phyloP scores from a whole-genome alignment of 2,797 vertebrate species.

The Rhincodon typus region DNA sequence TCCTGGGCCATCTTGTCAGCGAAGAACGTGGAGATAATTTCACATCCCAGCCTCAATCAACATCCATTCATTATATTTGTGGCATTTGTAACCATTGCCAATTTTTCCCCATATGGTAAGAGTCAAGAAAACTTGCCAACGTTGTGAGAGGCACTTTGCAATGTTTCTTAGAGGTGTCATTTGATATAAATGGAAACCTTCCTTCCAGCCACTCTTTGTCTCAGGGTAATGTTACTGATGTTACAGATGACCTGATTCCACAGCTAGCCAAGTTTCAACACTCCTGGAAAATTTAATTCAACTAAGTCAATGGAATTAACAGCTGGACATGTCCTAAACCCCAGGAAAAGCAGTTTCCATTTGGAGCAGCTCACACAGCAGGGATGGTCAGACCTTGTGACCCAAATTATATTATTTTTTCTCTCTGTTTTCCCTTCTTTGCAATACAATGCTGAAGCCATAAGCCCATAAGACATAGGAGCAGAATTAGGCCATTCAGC shows the following conservation, averaged over 20 bases:
- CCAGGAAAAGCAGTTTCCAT: not conserved
- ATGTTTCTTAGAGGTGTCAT: not conserved
- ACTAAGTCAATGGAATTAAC: not conserved
- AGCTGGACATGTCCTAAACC: not conserved
- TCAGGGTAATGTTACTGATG: not conserved
- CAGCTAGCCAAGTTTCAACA: not conserved
- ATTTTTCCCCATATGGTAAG: not conserved
- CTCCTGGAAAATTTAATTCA: not conserved
- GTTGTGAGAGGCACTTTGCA: not conserved
- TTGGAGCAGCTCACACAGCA: not conserved
- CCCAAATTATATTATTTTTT: too few relatives aligned
- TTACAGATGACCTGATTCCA: not conserved
- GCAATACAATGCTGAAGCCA: not conserved
- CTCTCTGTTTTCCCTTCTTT: not conserved
- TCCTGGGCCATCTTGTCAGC: not conserved
- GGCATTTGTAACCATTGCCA: not conserved
- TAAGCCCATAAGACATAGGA: too few relatives aligned
- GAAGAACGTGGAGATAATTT: not conserved
- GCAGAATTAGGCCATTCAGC: too few relatives aligned
- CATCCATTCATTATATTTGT: not conserved
- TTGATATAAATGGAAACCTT: not conserved
- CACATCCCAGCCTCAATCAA: not conserved
- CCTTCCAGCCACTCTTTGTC: not conserved
- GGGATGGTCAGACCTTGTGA: not conserved
- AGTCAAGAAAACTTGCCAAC: not conserved